Evolutionary conservation across 2,888 invertebrate species (phyloP), one percentile per base, ranked within the genome.

Genomic region (Cephus spinipes): DNA sequence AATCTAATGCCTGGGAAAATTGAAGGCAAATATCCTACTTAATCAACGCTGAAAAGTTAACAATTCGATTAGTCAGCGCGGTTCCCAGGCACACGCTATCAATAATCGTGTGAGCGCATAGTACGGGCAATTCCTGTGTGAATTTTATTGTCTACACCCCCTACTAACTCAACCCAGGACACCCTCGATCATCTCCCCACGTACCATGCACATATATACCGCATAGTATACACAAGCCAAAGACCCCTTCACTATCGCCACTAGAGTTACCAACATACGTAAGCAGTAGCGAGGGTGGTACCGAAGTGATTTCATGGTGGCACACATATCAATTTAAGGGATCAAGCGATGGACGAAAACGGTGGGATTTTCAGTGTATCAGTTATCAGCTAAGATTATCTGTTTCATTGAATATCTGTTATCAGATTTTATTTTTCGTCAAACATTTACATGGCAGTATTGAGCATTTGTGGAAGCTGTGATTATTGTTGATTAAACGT

Each of bases 81-180:
- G 87, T 90, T 91, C 90, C 89, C 90, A 90, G 88, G 88, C 87
- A 84, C 85, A 85, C 85, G 86, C 78, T 79, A 82, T 81, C 87
- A 85, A 87, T 87, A 88, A 88, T 90, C 90, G 88, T 88, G 90
- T 86, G 89, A 89, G 88, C 90, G 89, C 88, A 89, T 89, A 90
- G 86, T 85, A 82, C 84, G 83, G 86, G 85, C 88, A 85, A 89
- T 88, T 88, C 88, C 90, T 89, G 87, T 89, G 89, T 90, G 91
- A 90, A 89, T 87, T 89, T 88, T 86, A 90, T 90, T 88, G 86
- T 84, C 82, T 82, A 83, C 84, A 83, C 88, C 71, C 71, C 31
- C 71, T 71, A 71, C 33, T 55, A 55, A 23, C 55, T 71, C 71
- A 12, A 23, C 12, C 30, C 74, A 30, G n/a, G 31, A 69, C 40